Conservation (phyloP, 2,113 vertebrate genomes). For the Dromaius novaehollandiae region DNA sequence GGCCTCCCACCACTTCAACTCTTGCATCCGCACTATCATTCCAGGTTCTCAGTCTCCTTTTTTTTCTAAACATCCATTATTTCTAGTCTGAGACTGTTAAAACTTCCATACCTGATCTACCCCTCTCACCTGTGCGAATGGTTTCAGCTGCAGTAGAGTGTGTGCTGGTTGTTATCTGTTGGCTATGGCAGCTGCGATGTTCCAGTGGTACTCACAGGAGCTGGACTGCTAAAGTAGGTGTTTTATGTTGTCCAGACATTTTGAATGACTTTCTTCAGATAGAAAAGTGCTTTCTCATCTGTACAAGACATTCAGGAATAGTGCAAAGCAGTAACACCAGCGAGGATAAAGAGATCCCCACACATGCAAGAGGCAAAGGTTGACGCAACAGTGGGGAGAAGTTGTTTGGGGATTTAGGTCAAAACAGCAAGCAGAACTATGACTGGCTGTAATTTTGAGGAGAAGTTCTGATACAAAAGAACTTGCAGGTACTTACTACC, state of each 20-base stretch:
- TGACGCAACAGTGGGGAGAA: not conserved
- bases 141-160: not conserved
- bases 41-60: not conserved
- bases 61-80: not conserved
- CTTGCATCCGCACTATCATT: not conserved
- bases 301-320: not conserved
- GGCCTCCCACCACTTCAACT: not conserved
- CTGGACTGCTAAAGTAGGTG: not conserved
- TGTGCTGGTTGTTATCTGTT: not conserved
- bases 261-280: not conserved
- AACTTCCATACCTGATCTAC: not conserved
- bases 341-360: not conserved
- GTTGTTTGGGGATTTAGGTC: not conserved
- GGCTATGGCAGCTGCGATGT: not conserved
- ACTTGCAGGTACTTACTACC: accelerated
- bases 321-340: not conserved
- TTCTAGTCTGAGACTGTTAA: not conserved
- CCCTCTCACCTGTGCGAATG: not conserved
- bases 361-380: not conserved
- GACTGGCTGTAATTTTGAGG: not conserved
- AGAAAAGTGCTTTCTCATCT: not conserved
- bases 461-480: not conserved
- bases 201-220: not conserved
- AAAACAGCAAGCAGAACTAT: not conserved
- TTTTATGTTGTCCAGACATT: not conserved